These are phyloP conservation scores for Paraescarpia echinospica DNA, from an alignment of 1,140 invertebrate species.

Conservation along the genomic window DNA sequence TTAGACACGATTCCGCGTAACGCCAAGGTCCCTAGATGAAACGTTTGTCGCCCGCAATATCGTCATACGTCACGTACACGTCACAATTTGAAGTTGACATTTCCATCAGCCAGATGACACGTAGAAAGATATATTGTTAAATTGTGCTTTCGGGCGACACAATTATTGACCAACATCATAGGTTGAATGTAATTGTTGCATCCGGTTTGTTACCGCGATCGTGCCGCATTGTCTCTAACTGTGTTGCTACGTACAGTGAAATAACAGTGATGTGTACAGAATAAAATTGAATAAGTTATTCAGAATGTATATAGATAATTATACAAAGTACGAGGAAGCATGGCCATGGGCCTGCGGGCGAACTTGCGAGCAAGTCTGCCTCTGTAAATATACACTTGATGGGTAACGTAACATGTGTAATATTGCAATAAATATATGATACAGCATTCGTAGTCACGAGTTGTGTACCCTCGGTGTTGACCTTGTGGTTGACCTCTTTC, in stretches of 20 bases:
- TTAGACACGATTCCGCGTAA: not conserved
- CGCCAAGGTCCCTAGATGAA: not conserved
- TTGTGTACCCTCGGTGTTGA: not conserved
- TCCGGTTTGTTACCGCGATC: not conserved
- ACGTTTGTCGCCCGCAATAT: not conserved
- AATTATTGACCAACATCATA: not conserved
- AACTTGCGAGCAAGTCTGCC: not conserved
- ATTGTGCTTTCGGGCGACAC: not conserved
- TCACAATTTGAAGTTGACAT: not conserved
- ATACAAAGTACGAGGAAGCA: constrained; percentile 13
- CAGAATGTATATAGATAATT: constrained; percentile 14
- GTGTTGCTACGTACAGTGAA: not conserved
- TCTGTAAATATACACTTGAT: constrained; percentile 1
- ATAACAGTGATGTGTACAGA: not conserved
- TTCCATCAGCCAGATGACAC: not conserved
- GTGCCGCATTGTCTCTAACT: not conserved
- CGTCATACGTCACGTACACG: not conserved
- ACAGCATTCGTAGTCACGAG: not conserved
- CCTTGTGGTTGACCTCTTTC: not conserved
- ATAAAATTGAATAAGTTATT: not conserved
- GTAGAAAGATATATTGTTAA: not conserved
- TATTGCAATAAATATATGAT: not conserved
- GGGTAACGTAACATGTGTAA: not conserved
- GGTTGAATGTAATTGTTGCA: not conserved
- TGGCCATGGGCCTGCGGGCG: not conserved